Conservation (phyloP, 1,140 invertebrate genomes). For the Pseudoatta argentina region DNA sequence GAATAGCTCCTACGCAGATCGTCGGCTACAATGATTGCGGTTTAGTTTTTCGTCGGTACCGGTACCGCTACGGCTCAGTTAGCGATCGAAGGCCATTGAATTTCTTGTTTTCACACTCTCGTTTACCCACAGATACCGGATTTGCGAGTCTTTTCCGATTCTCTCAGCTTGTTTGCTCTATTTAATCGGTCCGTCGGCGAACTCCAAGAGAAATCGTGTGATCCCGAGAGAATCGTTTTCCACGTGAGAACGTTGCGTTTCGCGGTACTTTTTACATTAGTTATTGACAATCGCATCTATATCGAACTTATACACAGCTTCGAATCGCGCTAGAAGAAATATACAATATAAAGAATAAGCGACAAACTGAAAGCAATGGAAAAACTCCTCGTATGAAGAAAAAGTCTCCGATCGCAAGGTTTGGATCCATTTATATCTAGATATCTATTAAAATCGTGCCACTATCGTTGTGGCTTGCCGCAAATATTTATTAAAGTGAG, state of each 20-base stretch:
- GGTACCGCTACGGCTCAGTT: slow-evolving; percentile 67
- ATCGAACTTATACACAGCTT: neutral
- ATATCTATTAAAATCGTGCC: slow-evolving; percentile 26
- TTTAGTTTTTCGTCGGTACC: slow-evolving; percentile 56
- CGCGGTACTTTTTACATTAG: slow-evolving; percentile 20
- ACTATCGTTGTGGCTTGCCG: neutral
- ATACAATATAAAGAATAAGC: slow-evolving; percentile 13
- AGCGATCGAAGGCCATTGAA: slow-evolving; percentile 67
- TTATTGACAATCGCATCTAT: slow-evolving; percentile 34
- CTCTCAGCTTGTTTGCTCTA: slow-evolving; percentile 46
- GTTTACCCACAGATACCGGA: slow-evolving; percentile 64
- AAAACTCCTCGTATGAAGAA: slow-evolving; percentile 11
- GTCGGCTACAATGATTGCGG: slow-evolving; percentile 58
- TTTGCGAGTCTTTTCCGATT: slow-evolving; percentile 62
- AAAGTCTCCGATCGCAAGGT: neutral
- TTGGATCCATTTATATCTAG: slow-evolving; percentile 35
- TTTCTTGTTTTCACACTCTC: slow-evolving; percentile 76
- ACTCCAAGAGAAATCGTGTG: slow-evolving; percentile 66
- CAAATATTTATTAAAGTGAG: neutral
- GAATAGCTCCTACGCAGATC: slow-evolving; percentile 65
- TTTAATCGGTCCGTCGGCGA: slow-evolving; percentile 41
- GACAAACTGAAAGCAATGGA: slow-evolving; percentile 17
- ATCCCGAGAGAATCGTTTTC: slow-evolving; percentile 26
- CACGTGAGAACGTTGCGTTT: neutral
- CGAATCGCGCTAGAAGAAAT: slow-evolving; percentile 1